Evolutionary conservation across 2,797 vertebrate species (phyloP).

Genomic region (Falco cherrug): DNA sequence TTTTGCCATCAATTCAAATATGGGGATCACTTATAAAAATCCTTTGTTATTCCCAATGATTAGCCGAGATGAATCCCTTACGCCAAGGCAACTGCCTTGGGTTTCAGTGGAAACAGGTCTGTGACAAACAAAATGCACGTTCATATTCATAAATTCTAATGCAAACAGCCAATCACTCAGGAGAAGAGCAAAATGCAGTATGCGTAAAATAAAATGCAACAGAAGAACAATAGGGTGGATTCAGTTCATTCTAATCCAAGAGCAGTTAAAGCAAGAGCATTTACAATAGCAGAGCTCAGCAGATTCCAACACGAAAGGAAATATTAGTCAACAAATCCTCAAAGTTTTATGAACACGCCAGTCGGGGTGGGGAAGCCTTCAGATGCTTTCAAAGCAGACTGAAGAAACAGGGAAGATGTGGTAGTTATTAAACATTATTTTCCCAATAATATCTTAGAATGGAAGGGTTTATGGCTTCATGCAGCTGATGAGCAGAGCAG

Average conservation of each 20-base stretch:
- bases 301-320: background rate
- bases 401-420: background rate
- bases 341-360: background rate
- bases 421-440: background rate
- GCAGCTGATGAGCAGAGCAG: background rate
- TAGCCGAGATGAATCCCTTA: background rate
- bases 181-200: background rate
- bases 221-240: background rate
- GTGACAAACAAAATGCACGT: background rate
- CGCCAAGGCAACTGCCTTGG: accelerated
- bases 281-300: background rate
- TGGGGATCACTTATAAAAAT: background rate
- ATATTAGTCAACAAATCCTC: background rate
- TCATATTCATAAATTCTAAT: background rate
- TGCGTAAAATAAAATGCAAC: background rate
- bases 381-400: background rate
- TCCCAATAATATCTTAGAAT: background rate
- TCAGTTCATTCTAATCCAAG: background rate
- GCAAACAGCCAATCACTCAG: background rate
- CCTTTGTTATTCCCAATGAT: background rate
- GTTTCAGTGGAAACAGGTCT: background rate
- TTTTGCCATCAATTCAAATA: background rate
- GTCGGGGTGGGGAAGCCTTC: background rate
- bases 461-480: background rate
- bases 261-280: background rate